Conservation (phyloP, 2,113 vertebrate species). For the Rhegmatorhina hoffmannsi region DNA sequence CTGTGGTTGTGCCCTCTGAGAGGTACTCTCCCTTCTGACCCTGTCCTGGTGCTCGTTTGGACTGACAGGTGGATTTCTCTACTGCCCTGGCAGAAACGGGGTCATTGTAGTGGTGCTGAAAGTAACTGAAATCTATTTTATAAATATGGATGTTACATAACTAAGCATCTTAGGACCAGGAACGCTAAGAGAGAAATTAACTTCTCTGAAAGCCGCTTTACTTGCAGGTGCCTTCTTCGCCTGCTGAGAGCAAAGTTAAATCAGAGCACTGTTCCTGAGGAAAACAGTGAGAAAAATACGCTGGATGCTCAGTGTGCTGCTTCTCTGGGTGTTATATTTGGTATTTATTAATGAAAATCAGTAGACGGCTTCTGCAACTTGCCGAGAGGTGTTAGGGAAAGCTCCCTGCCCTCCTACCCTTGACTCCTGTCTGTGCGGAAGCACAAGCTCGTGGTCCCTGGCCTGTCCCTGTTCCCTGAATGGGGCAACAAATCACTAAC, state of each 20-base stretch:
- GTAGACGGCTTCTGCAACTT: not conserved
- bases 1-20: not conserved
- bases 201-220: not conserved
- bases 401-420: not conserved
- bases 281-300: not conserved
- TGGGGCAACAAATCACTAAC: fast-evolving
- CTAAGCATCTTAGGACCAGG: not conserved
- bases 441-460: fast-evolving
- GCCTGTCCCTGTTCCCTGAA: not conserved
- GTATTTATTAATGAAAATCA: not conserved
- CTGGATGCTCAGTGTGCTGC: not conserved
- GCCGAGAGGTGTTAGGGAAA: not conserved
- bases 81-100: not conserved
- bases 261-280: not conserved
- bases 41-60: not conserved
- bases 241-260: not conserved
- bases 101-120: not conserved
- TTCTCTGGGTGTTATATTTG: not conserved
- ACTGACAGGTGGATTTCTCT: not conserved
- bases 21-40: not conserved
- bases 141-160: not conserved
- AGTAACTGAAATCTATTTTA: not conserved
- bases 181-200: not conserved
- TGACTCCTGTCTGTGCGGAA: fast-evolving
- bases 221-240: not conserved